Base-by-base conservation (phyloP, 2,113 vertebrate genomes). In the Rattus rattus region DNA sequence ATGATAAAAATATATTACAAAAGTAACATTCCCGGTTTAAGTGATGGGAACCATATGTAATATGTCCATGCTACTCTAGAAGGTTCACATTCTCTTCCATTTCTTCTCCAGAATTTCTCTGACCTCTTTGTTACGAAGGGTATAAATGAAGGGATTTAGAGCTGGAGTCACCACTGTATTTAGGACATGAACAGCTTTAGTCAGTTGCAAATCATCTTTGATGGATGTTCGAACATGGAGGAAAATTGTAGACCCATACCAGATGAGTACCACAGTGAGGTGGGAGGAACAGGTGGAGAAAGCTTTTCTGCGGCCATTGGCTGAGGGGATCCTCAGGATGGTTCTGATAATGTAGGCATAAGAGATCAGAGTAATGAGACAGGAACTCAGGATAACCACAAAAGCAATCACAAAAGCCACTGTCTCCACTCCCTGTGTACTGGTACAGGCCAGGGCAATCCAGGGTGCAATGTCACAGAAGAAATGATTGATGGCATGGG, bases 261-360 rank as follows among this genome's bases (percentile, higher is more conserved):
- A 97, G 49, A 97, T 90, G 33, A 98, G 88, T 54, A 97, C 97
- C 33, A 97, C 76, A 1, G 81, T 94, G 26, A 97, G 91, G 70
- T 97, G 96, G 0, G 97, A 97, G n/a, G 92, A 97, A 12, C 90
- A 96, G 0, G 96, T 97, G n/a, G 97, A 97, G 79, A 98, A 98
- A 36, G 96, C 96, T 59, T 97, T 98, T 49, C 94, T 97, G 6
- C 75, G 22, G 30, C 97, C 92, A 0, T 73, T 77, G 39, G 80
- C 52, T 0, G 91, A 97, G 1, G 94, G 96, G 22, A 98, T 98
- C 13, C 49, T 92, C 36, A 98, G 67, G 61, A 97, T 95, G 59
- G 97, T 92, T 14, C 47, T 65, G 49, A 97, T 93, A 22, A 97
- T 97, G 61, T 86, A 96, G 7, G 85, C 2, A 10, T 97, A 97